Percentiles rank a stretch among this genome's conserved stretches.
phyloP scores from a whole-genome alignment of 2,888 invertebrate species.

The Myopa tessellatipennis region DNA sequence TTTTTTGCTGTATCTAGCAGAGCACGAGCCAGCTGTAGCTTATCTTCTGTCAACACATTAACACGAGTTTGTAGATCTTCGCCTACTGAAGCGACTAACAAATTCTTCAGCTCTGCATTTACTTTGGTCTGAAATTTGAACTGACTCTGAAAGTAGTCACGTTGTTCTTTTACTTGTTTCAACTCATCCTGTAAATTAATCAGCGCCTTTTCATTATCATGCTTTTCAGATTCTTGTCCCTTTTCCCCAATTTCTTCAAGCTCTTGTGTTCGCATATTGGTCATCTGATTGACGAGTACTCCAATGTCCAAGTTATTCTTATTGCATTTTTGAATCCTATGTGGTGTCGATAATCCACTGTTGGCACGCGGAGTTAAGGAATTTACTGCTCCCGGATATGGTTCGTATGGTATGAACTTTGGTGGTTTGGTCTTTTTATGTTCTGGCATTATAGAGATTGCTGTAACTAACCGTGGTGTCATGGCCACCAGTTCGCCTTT shows the following conservation, averaged over 20 bases:
- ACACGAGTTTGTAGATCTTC: constrained; percentile 92
- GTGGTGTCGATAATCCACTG: constrained; percentile 46
- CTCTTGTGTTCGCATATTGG: constrained; percentile 75
- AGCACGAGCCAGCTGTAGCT: constrained; percentile 86
- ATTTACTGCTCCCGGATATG: constrained; percentile 86
- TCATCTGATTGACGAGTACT: constrained; percentile 78
- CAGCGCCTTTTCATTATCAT: constrained; percentile 49
- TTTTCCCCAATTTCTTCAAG: constrained; percentile 69
- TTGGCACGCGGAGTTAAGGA: constrained; percentile 74
- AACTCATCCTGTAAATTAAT: constrained; percentile 53
- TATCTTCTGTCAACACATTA: constrained; percentile 91
- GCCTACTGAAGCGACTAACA: constrained; percentile 93
- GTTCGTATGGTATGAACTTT: constrained; percentile 89
- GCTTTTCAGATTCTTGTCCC: constrained; percentile 66
- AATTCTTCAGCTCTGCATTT: constrained; percentile 90
- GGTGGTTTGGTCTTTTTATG: constrained; percentile 72
- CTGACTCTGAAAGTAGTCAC: constrained; percentile 80
- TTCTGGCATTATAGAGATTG: constrained; percentile 49
- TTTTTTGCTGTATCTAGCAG: constrained; percentile 87
- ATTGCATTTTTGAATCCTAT: constrained; percentile 56
- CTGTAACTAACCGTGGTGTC: constrained; percentile 73
- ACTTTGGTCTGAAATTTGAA: constrained; percentile 90
- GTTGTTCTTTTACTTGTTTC: constrained; percentile 73
- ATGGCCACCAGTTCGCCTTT: constrained; percentile 72
- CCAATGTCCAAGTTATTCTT: constrained; percentile 75